A percentile compares a stretch with the other conserved stretches of the same genome.
phyloP scores from a whole-genome alignment of 1,140 invertebrate genomes.

The Drosophila asahinai region DNA sequence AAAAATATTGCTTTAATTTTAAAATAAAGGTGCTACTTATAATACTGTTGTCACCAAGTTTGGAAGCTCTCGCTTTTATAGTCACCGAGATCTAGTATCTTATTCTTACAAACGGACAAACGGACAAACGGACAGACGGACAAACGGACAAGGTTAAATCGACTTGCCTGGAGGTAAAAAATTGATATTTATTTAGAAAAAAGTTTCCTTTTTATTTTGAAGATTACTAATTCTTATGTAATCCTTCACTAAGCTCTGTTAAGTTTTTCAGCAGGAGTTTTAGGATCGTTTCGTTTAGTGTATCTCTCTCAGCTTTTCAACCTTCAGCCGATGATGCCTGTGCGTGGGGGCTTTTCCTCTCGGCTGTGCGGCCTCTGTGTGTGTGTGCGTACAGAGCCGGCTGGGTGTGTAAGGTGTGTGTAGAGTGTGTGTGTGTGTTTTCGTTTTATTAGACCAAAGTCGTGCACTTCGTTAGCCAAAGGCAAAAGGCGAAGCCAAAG shows the following conservation, averaged over 20 bases:
- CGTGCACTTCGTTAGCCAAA: constrained; percentile 79
- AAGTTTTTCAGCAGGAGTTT: not conserved
- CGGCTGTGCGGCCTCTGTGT: not conserved
- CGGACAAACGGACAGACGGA: not conserved
- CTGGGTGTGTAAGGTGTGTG: not conserved
- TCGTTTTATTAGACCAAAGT: constrained; percentile 77
- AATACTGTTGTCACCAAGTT: not conserved
- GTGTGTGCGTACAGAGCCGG: not conserved
- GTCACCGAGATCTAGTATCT: not conserved
- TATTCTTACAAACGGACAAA: not conserved
- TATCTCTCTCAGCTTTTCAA: constrained; percentile 50
- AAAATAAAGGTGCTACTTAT: not conserved
- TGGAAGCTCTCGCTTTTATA: not conserved
- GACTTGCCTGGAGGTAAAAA: too few species aligned
- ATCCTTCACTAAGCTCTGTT: accelerated
- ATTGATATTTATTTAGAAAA: not conserved
- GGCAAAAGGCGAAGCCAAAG: constrained; percentile 20
- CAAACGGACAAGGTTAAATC: not conserved
- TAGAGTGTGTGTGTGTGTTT: constrained; percentile 33
- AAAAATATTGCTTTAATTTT: too few species aligned
- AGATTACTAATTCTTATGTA: not conserved
- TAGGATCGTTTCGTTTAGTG: constrained; percentile 4
- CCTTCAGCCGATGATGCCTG: constrained; percentile 56
- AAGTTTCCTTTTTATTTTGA: not conserved
- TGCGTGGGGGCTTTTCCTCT: constrained; percentile 74